Base-by-base conservation (phyloP, 1,140 invertebrate species). In the Euura lappo region DNA sequence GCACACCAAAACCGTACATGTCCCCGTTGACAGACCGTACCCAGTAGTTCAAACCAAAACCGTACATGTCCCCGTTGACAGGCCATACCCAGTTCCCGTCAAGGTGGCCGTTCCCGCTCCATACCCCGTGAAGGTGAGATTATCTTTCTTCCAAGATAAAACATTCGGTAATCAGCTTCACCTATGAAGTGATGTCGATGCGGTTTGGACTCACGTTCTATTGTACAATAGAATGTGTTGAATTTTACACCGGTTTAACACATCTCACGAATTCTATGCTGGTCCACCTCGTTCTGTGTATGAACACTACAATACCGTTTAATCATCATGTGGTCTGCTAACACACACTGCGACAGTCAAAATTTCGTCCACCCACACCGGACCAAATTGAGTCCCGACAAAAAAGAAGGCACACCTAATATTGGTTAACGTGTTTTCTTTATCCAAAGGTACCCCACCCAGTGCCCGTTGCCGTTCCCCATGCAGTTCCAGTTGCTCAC, bases 21-120 rank as follows among this genome's bases (percentile, higher is more conserved):
- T 88, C 47, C 86, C 86, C 47, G 86, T 60, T n/a, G 51, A 60
- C 85, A 2, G 86, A 87, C 85, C 85, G 2, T 87, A 87, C 75
- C 87, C 87, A 68, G 86, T 87, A 0, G 70, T 87, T 11, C 79
- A 87, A 42, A 87, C 85, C 51, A 81, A 83, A 71, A 85, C 85
- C 0, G 72, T 88, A 71, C 7, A 75, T 42, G 84, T 88, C 47
- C 86, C 86, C 47, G 86, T 60, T n/a, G 51, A 60, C 85, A 2
- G 86, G 86, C 85, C 85, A 28, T 79, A 80, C 71, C 85, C 85
- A 68, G 84, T 86, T 8, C 84, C 82, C 44, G 86, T 88, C 46
- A 84, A 84, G 74, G 85, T 87, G 6, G 80, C 85, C 71, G 80
- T 80, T 6, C 80, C 80, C 46, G 80, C 83, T 0, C 85, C 86